These are phyloP conservation scores for Anguilla pacifica DNA, from an alignment of 2,797 vertebrate genomes.

Conservation along the genomic window DNA sequence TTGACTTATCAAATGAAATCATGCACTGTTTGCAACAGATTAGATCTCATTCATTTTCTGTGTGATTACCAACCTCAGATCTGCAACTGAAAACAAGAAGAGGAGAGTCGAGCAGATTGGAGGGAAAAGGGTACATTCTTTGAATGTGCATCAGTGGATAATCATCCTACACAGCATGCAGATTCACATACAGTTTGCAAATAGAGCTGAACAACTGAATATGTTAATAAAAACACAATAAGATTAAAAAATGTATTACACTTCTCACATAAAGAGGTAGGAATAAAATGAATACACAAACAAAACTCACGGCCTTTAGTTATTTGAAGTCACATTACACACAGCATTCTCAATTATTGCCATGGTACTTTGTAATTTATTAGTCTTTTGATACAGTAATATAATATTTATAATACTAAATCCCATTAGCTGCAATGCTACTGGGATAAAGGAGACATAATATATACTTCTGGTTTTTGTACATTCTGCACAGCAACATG, in stretches of 20 bases:
- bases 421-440: too few relatives aligned
- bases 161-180: neutral
- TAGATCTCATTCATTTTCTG: neutral
- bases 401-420: too few relatives aligned
- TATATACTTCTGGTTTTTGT: neutral
- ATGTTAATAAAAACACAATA: neutral
- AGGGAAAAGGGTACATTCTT: neutral
- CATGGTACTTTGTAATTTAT: neutral
- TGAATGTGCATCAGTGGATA: neutral
- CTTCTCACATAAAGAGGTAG: neutral
- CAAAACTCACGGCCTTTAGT: neutral
- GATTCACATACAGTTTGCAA: neutral
- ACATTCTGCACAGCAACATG: neutral
- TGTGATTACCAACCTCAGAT: neutral
- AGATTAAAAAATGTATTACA: neutral
- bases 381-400: neutral
- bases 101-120: neutral
- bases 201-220: neutral
- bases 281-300: neutral
- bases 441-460: too few relatives aligned
- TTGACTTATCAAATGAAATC: neutral
- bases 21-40: neutral
- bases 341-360: neutral
- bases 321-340: neutral
- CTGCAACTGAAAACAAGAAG: neutral